phyloP scores from a whole-genome alignment of 2,888 invertebrate genomes.

The Gymnocheta viridis region DNA sequence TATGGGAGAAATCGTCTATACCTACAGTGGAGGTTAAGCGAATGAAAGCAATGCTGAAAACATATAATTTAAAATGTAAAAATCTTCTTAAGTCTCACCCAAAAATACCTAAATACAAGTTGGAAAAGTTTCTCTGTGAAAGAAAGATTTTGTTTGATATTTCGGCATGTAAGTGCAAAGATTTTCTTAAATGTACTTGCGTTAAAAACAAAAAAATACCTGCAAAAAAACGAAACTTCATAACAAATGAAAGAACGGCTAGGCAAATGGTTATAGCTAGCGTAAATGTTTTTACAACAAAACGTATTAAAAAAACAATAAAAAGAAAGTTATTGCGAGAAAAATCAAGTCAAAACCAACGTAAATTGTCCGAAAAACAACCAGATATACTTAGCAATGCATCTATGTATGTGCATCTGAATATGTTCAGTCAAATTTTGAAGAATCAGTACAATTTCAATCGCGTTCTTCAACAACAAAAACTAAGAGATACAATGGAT shows the following conservation, averaged over 20 bases:
- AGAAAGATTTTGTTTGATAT: constrained; percentile 33
- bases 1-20: constrained; percentile 10
- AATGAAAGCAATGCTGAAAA: constrained; percentile 16
- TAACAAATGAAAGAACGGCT: constrained; percentile 13
- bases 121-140: constrained; percentile 17
- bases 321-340: constrained; percentile 1
- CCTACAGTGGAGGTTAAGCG: constrained; percentile 16
- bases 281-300: constrained; percentile 6
- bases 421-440: constrained; percentile 1
- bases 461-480: neutral
- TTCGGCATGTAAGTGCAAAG: constrained; percentile 24
- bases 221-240: constrained; percentile 2
- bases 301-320: constrained; percentile 4
- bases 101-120: constrained; percentile 20
- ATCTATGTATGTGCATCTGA: neutral
- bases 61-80: constrained; percentile 31
- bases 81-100: constrained; percentile 16
- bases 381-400: too few species aligned
- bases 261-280: constrained; percentile 4
- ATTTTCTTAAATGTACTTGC: constrained; percentile 22
- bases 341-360: neutral
- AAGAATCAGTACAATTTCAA: neutral
- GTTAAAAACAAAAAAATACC: constrained; percentile 22
- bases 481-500: constrained; percentile 10
- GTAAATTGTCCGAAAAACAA: too few species aligned